Percentiles rank a stretch among this genome's conserved stretches.
Conservation (phyloP, 2,888 invertebrate species). For the Blera fallax region DNA sequence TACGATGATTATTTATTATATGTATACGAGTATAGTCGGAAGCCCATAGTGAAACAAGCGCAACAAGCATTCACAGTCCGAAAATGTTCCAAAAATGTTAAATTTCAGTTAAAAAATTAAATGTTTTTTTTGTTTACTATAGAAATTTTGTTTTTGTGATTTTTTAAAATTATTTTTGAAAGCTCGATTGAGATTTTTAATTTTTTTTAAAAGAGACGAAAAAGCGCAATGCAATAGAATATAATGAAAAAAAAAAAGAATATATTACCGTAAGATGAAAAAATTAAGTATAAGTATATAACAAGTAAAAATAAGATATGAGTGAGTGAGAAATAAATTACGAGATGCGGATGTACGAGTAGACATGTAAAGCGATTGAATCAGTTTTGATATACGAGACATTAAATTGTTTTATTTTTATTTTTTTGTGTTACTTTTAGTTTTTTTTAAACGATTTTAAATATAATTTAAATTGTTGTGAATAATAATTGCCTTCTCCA, state of each 20-base stretch:
- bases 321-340: slow-evolving; percentile 5
- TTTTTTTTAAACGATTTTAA: not conserved
- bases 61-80: slow-evolving; percentile 75
- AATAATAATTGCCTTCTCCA: slow-evolving; percentile 37
- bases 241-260: slow-evolving; percentile 28
- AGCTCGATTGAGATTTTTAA: not conserved
- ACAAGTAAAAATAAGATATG: slow-evolving; percentile 3
- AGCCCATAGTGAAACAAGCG: slow-evolving; percentile 74
- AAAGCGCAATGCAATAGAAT: slow-evolving; percentile 65
- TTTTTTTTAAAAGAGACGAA: slow-evolving; percentile 49
- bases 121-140: slow-evolving; percentile 56
- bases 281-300: slow-evolving; percentile 5
- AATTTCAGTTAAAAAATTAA: slow-evolving; percentile 76
- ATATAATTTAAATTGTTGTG: slow-evolving; percentile 6
- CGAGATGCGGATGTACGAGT: slow-evolving; percentile 27
- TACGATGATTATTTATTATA: slow-evolving; percentile 61
- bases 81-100: slow-evolving; percentile 75
- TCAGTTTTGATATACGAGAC: slow-evolving; percentile 20
- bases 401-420: not conserved
- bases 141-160: slow-evolving; percentile 3
- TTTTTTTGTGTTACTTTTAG: slow-evolving; percentile 13
- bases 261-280: not conserved
- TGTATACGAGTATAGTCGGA: slow-evolving; percentile 67
- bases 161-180: not conserved
- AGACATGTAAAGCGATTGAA: slow-evolving; percentile 45